phyloP scores from a whole-genome alignment of 2,888 invertebrate genomes.

The Boloria selene region DNA sequence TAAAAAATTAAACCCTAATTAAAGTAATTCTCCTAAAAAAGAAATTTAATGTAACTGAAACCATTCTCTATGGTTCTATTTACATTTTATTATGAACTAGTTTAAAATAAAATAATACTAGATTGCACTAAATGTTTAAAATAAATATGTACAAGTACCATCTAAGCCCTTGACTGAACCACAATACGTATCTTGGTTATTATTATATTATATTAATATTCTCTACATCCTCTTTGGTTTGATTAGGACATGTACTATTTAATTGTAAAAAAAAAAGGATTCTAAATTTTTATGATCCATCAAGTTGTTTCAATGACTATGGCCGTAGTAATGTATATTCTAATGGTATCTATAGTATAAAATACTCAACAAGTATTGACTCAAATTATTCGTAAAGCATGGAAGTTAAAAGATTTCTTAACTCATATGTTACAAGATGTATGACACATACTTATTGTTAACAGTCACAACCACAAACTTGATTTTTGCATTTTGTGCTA shows the following conservation, averaged over 20 bases:
- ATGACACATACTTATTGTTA: constrained; percentile 37
- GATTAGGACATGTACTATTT: constrained; percentile 25
- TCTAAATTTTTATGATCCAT: neutral
- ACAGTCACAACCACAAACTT: constrained; percentile 67
- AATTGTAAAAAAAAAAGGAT: neutral
- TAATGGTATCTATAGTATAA: too few species aligned
- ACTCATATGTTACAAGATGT: neutral
- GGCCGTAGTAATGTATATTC: neutral
- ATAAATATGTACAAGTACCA: constrained; percentile 31
- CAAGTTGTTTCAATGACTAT: neutral
- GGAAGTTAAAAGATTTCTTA: neutral
- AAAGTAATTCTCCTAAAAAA: neutral
- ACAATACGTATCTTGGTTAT: constrained; percentile 18
- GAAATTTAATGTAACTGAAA: constrained; percentile 1
- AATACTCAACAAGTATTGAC: neutral
- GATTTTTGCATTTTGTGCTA: constrained; percentile 61
- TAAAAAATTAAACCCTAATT: constrained; percentile 14
- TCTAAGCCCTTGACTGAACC: constrained; percentile 28
- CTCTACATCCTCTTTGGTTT: constrained; percentile 37
- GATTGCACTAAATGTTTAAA: constrained; percentile 39
- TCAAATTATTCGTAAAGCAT: neutral
- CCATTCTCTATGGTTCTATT: constrained; percentile 13
- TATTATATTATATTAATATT: constrained; percentile 23
- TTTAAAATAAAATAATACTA: constrained; percentile 28
- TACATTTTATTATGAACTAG: neutral